Conservation (phyloP, 1,140 invertebrate species). For the Ceratosolen solmsi region DNA sequence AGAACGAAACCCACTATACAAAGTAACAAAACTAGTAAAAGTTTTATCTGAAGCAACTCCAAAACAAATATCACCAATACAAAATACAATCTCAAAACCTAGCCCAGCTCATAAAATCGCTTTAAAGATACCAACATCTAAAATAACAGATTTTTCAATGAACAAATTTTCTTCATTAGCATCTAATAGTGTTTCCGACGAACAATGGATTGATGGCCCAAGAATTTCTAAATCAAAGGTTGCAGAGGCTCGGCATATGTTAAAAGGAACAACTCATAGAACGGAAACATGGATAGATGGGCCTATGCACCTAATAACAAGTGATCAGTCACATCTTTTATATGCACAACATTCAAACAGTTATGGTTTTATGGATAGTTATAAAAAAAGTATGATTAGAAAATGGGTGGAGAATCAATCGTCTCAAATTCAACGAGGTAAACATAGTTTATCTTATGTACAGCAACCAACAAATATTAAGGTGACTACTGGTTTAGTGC, state of each 20-base stretch:
- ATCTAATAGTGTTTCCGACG: constrained; percentile 77
- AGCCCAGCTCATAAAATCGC: constrained; percentile 75
- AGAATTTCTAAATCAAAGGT: constrained; percentile 87
- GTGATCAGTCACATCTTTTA: constrained; percentile 62
- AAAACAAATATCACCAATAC: constrained; percentile 76
- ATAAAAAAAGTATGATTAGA: constrained; percentile 93
- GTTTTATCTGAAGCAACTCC: constrained; percentile 72
- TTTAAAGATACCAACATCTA: constrained; percentile 66
- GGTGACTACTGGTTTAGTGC: constrained; percentile 62
- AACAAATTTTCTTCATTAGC: constrained; percentile 68
- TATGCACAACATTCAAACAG: constrained; percentile 73
- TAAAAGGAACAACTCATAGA: constrained; percentile 86
- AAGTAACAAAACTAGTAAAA: constrained; percentile 66
- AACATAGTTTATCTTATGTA: constrained; percentile 52
- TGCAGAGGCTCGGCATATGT: constrained; percentile 85
- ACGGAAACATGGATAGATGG: constrained; percentile 96
- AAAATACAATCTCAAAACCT: constrained; percentile 75
- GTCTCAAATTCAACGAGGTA: constrained; percentile 78
- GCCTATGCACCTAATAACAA: constrained; percentile 77
- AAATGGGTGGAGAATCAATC: constrained; percentile 95
- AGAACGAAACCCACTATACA: constrained; percentile 78
- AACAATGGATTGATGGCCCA: constrained; percentile 97
- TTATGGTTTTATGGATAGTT: constrained; percentile 92
- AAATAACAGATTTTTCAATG: constrained; percentile 64
- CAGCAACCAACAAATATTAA: background rate